A percentile compares a stretch with the other conserved stretches of the same genome.
These are phyloP conservation scores for Cichlasoma orientale DNA, from an alignment of 2,797 vertebrate species.

Conservation along the genomic window DNA sequence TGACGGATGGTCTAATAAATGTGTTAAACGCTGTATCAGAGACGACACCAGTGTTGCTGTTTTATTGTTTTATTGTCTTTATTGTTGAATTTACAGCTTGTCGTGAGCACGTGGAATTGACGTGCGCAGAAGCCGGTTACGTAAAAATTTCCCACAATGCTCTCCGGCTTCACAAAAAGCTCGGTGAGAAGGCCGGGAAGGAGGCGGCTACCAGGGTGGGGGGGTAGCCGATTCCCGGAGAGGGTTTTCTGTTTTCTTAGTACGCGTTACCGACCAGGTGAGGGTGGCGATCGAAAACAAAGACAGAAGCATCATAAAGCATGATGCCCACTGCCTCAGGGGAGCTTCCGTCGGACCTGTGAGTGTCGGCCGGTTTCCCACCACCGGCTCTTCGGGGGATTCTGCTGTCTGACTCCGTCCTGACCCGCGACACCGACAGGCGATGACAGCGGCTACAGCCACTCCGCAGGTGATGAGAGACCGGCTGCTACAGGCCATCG, in stretches of 20 bases:
- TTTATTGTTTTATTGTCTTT: neutral
- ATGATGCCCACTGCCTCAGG: constrained; percentile 45
- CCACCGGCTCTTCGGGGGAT: constrained; percentile 58
- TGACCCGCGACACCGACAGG: constrained; percentile 79
- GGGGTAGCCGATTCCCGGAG: constrained; percentile 55
- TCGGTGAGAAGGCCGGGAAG: constrained; percentile 44
- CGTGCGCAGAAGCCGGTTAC: constrained; percentile 21
- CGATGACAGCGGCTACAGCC: constrained; percentile 92
- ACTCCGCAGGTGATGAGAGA: constrained; percentile 94
- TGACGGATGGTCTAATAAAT: neutral
- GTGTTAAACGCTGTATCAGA: neutral
- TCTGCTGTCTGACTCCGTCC: constrained; percentile 69
- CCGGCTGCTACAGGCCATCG: constrained; percentile 94
- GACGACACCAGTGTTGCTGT: neutral
- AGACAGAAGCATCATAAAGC: constrained; percentile 43
- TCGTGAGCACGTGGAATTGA: neutral
- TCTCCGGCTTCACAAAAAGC: constrained; percentile 64
- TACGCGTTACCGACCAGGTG: neutral
- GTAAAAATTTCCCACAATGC: constrained; percentile 64
- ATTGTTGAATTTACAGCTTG: neutral
- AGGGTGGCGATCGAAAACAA: constrained; percentile 21
- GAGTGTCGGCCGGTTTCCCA: constrained; percentile 59
- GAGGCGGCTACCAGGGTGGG: constrained; percentile 63
- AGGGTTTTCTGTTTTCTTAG: neutral
- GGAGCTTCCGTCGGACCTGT: constrained; percentile 40